Base-by-base conservation (phyloP, 2,888 invertebrate genomes). In the Hydriomena furcata region DNA sequence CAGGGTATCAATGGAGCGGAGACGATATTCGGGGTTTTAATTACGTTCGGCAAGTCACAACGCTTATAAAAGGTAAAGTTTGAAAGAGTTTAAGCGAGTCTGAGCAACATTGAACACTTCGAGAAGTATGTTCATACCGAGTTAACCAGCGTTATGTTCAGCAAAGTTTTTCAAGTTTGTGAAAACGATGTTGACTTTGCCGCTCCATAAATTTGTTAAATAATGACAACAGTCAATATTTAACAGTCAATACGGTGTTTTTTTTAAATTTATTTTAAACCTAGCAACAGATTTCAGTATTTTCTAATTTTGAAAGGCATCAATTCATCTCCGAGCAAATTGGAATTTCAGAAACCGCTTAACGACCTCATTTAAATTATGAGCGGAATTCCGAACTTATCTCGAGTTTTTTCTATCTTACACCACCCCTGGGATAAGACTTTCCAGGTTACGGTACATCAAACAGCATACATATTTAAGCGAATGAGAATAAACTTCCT, bases 401-500 rank as follows among this genome's bases (percentile, higher is more conserved):
- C 53, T 50, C 49, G 61, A 68, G 58, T 66, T 70, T 67, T n/a
- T 66, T 66, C 62, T 59, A 62, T 61, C 52, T 61, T 63, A 60
- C 55, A 49, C 25, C 42, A 11, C 71, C 49, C 62, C 7, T 1
- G 66, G 63, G 74, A 64, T 43, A 55, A 43, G 52, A 59, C 17
- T 60, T 42, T 48, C 53, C 46, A 52, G 57, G 55, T 60, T 49
- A 48, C 45, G 34, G 61, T 61, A 57, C 60, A 59, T 52, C 52
- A 52, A 63, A 62, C 55, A 47, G 34, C 63, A 68, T 73, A 65
- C 69, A 73, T 74, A 73, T 72, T 69, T 65, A 71, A 67, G 63
- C 48, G 46, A 35, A 23, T 2, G 11, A 23, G 31, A 12, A 30
- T 41, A 30, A 67, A 68, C 63, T 66, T 70, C 55, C 51, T 52